Percentiles rank a stretch among this genome's conserved stretches.
Evolutionary conservation across 1,140 invertebrate species (phyloP).

Genomic region (Penaeus japonicus): DNA sequence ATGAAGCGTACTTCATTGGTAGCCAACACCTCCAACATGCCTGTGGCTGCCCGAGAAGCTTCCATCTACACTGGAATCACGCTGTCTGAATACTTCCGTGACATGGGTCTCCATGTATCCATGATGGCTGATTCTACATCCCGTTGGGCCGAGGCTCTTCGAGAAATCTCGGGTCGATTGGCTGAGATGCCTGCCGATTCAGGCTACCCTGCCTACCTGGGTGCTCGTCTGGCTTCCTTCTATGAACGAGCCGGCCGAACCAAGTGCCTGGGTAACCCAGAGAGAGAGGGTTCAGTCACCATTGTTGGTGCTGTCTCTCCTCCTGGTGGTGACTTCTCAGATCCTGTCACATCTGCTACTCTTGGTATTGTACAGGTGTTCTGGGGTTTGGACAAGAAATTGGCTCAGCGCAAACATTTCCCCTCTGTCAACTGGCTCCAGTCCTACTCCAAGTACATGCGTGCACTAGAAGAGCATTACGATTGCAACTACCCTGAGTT

Average conservation of each 20-base stretch:
- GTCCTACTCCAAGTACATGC: slow-evolving; percentile 98
- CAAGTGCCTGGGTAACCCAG: slow-evolving; percentile 97
- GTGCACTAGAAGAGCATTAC: slow-evolving; percentile 98
- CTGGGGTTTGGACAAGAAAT: slow-evolving; percentile 99
- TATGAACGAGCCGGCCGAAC: slow-evolving; percentile 99
- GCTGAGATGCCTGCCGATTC: slow-evolving; percentile 99
- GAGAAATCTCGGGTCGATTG: slow-evolving; percentile 99
- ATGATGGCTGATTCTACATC: slow-evolving; percentile 99
- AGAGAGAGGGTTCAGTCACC: slow-evolving; percentile 96
- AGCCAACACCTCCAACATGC: slow-evolving; percentile 99
- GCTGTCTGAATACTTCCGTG: slow-evolving; percentile 94
- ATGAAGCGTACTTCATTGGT: slow-evolving; percentile 99
- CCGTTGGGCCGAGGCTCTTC: slow-evolving; percentile 98
- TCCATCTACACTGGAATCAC: slow-evolving; percentile 99
- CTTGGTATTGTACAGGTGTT: slow-evolving; percentile 99
- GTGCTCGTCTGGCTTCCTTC: slow-evolving; percentile 97
- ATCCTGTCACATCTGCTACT: slow-evolving; percentile 99
- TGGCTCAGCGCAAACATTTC: slow-evolving; percentile 99
- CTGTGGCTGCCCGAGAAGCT: slow-evolving; percentile 99
- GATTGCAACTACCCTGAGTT: slow-evolving; percentile 99
- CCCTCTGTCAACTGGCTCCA: slow-evolving; percentile 99
- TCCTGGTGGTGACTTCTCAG: slow-evolving; percentile 99
- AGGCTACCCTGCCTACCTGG: slow-evolving; percentile 98
- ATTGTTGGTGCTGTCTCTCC: slow-evolving; percentile 99
- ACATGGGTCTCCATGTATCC: slow-evolving; percentile 99